A percentile compares a stretch with the other conserved stretches of the same genome.
Evolutionary conservation across 2,113 vertebrate species (phyloP).

Genomic region (Carettochelys insculpta): DNA sequence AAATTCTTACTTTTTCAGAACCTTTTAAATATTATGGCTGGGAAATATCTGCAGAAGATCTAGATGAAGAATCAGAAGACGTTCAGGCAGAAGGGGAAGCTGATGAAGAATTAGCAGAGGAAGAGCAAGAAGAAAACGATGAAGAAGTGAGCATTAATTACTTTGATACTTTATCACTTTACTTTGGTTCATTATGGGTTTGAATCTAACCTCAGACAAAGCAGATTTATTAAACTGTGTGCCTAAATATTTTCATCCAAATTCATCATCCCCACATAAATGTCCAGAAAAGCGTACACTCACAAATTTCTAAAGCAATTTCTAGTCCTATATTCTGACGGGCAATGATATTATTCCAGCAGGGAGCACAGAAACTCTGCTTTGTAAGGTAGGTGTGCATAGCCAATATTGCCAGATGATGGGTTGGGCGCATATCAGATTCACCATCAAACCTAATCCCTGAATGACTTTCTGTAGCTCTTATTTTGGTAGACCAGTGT

Average conservation of each 20-base stretch:
- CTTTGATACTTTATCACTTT: conserved; percentile 8
- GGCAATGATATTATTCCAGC: neutral
- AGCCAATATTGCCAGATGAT: neutral
- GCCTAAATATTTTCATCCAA: neutral
- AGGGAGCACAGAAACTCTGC: neutral
- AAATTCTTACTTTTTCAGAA: conserved; percentile 69
- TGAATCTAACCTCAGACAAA: neutral
- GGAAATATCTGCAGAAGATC: conserved; percentile 80
- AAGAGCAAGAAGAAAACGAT: conserved; percentile 69
- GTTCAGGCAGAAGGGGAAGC: conserved; percentile 72
- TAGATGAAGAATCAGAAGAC: conserved; percentile 86
- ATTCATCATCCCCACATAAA: neutral
- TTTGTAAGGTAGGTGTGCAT: neutral
- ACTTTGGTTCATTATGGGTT: neutral
- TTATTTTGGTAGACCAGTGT: neutral
- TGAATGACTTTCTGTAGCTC: neutral
- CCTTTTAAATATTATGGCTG: conserved; percentile 81
- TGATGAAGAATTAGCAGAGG: conserved; percentile 67
- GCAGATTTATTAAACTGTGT: neutral
- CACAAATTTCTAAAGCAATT: neutral
- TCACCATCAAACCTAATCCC: neutral
- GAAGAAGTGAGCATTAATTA: conserved; percentile 66
- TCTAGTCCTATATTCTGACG: neutral
- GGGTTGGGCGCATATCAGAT: neutral
- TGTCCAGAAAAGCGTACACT: neutral